phyloP scores from a whole-genome alignment of 2,888 invertebrate genomes.

The Caenorhabditis angaria region DNA sequence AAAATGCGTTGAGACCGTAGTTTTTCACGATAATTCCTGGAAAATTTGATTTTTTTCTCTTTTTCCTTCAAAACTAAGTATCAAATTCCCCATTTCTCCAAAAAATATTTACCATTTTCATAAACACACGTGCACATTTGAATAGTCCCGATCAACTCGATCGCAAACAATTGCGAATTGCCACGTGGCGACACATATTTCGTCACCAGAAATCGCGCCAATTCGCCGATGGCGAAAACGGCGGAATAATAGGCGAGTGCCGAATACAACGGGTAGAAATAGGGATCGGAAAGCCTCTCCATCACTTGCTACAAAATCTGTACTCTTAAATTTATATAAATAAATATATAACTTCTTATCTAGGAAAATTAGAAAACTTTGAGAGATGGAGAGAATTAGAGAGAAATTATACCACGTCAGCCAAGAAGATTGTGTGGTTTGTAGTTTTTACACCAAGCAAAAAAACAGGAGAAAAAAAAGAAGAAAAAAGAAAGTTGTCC shows the following conservation, averaged over 20 bases:
- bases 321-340: not conserved
- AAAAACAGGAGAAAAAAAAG: too few species aligned
- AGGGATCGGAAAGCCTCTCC: slow-evolving; percentile 6
- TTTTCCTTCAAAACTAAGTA: not conserved
- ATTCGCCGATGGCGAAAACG: slow-evolving; percentile 43
- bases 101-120: slow-evolving; percentile 60
- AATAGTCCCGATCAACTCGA: slow-evolving; percentile 57
- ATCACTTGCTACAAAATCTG: slow-evolving; percentile 2
- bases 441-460: not conserved
- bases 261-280: slow-evolving; percentile 39
- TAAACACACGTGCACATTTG: slow-evolving; percentile 71
- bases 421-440: not conserved
- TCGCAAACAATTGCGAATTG: slow-evolving; percentile 39
- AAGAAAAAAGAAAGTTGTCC: too few species aligned
- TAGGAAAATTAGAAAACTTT: not conserved
- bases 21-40: slow-evolving; percentile 62
- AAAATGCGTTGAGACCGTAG: slow-evolving; percentile 65
- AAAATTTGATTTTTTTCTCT: slow-evolving; percentile 9
- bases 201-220: slow-evolving; percentile 37
- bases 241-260: slow-evolving; percentile 39
- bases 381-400: not conserved
- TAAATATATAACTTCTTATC: not conserved
- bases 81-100: not conserved
- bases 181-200: slow-evolving; percentile 35
- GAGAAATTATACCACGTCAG: not conserved